Percentiles rank a stretch among this genome's conserved stretches.
These are phyloP conservation scores for Arremon brunneinucha DNA, from an alignment of 2,797 vertebrate species.

Conservation along the genomic window DNA sequence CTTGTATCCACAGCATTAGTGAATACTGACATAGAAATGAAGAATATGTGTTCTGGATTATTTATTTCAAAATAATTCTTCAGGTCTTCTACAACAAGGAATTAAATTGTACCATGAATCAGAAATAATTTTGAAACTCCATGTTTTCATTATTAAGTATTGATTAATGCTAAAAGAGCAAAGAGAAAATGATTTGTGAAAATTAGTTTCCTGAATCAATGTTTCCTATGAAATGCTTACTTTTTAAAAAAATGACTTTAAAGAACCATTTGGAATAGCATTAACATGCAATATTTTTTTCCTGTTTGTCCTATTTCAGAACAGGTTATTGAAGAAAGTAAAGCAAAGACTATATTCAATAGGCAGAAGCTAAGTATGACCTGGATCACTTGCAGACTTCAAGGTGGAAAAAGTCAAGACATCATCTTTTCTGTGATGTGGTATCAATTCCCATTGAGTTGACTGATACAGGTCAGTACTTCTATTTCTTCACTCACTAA, in stretches of 20 bases:
- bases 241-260: neutral
- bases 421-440: neutral
- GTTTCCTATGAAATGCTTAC: neutral
- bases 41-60: neutral
- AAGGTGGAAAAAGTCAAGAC: neutral
- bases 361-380: neutral
- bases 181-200: neutral
- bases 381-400: neutral
- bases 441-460: neutral
- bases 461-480: neutral
- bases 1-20: neutral
- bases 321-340: neutral
- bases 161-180: neutral
- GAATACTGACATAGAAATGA: neutral
- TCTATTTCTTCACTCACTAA: neutral
- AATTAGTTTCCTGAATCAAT: conserved; percentile 8
- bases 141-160: conserved; percentile 18
- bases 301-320: neutral
- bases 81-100: neutral
- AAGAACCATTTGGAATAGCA: neutral
- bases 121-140: neutral
- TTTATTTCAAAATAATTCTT: neutral
- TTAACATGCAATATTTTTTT: neutral
- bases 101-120: neutral
- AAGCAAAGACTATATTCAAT: neutral